phyloP scores from a whole-genome alignment of 2,797 vertebrate genomes.

The Taenioides sp. region DNA sequence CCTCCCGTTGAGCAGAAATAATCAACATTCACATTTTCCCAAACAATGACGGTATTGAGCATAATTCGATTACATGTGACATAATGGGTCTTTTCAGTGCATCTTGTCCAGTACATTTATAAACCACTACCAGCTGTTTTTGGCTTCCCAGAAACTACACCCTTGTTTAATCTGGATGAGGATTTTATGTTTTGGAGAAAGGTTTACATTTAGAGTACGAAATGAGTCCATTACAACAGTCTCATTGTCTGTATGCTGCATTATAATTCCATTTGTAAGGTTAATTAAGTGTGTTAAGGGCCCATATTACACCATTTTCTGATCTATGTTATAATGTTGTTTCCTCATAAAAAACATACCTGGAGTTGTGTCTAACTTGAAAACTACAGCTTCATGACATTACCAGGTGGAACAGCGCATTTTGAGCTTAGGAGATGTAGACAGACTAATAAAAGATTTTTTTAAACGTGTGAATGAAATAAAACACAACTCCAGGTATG shows the following conservation, averaged over 20 bases:
- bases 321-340: too few relatives aligned
- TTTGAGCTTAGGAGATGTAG: too few relatives aligned
- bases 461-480: too few relatives aligned
- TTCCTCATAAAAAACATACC: too few relatives aligned
- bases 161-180: constrained; percentile 3
- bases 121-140: constrained; percentile 2
- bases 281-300: too few relatives aligned
- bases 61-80: neutral
- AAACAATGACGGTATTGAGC: constrained; percentile 9
- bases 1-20: neutral
- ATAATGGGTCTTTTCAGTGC: constrained; percentile 1
- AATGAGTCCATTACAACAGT: neutral
- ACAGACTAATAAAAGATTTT: too few relatives aligned
- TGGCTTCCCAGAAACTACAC: neutral
- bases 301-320: too few relatives aligned
- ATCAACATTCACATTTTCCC: neutral
- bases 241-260: neutral
- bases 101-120: neutral
- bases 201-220: neutral
- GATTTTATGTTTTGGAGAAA: neutral
- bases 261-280: neutral
- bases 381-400: too few relatives aligned
- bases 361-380: too few relatives aligned
- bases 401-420: too few relatives aligned
- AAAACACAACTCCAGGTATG: too few relatives aligned